Conservation (phyloP, 2,888 invertebrate species). For the Neoaliturus tenellus region DNA sequence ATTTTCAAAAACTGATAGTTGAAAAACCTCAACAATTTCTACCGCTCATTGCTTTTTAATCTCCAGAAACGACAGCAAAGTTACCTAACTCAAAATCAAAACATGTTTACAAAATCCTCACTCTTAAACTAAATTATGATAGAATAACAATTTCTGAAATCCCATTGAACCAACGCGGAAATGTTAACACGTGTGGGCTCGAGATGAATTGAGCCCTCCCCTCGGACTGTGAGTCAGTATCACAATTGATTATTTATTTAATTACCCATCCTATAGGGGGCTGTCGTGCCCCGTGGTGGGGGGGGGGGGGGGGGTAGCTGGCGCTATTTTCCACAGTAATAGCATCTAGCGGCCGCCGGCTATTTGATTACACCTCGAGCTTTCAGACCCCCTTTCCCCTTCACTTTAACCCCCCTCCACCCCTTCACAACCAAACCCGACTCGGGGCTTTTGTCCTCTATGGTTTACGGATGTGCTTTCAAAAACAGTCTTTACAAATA, state of each 20-base stretch:
- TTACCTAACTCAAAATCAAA: no score
- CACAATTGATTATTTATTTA: slow-evolving; percentile 45
- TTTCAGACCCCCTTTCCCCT: not conserved
- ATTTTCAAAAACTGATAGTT: no score
- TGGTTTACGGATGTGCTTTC: slow-evolving; percentile 35
- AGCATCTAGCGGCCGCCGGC: slow-evolving; percentile 32
- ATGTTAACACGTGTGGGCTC: not conserved
- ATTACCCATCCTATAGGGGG: slow-evolving; percentile 3
- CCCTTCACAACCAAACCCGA: not conserved
- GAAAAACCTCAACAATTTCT: no score
- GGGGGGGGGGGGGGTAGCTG: slow-evolving; percentile 36
- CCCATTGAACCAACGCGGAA: not conserved
- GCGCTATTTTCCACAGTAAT: slow-evolving; percentile 26
- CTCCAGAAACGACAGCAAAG: no score
- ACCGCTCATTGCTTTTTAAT: no score
- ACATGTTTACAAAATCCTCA: no score
- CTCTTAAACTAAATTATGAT: no score
- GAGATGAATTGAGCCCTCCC: not conserved
- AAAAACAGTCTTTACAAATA: slow-evolving; percentile 5
- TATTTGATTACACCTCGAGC: slow-evolving; percentile 39
- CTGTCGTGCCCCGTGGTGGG: not conserved
- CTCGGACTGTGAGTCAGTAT: slow-evolving; percentile 21
- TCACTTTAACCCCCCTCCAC: not conserved
- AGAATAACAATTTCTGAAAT: no score
- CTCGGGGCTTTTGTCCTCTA: slow-evolving; percentile 12